A percentile compares a stretch with the other conserved stretches of the same genome.
Evolutionary conservation across 2,888 invertebrate genomes (phyloP).

Genomic region (Meteorus colon): DNA sequence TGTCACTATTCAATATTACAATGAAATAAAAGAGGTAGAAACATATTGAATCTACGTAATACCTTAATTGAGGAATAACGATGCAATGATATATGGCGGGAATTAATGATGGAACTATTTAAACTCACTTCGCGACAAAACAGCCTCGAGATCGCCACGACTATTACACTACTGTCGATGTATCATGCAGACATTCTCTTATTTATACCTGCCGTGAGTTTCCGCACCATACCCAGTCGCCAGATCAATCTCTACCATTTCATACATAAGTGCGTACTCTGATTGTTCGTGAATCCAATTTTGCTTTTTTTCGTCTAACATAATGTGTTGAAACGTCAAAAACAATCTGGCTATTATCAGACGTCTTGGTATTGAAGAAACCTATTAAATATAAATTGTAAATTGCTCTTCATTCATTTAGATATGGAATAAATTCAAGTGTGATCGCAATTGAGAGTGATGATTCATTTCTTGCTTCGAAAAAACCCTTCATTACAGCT

Average conservation of each 20-base stretch:
- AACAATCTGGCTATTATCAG: background rate
- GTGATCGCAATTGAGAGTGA: background rate
- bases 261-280: conserved; percentile 18
- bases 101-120: background rate
- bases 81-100: background rate
- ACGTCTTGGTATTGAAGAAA: background rate
- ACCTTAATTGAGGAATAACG: conserved; percentile 23
- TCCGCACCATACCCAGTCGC: conserved; percentile 22
- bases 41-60: background rate
- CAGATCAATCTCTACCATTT: conserved; percentile 5
- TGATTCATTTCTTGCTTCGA: background rate
- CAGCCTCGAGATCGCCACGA: conserved; percentile 45
- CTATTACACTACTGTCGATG: conserved; percentile 56
- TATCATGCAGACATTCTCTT: conserved; percentile 56
- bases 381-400: background rate
- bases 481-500: background rate
- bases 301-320: background rate
- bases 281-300: conserved; percentile 1
- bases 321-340: background rate
- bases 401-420: background rate
- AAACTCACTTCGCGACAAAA: conserved; percentile 18
- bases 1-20: background rate
- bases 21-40: background rate
- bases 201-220: conserved; percentile 54
- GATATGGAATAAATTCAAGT: background rate